Percentiles rank a stretch among this genome's conserved stretches.
Conservation (phyloP, 35 echinoderm and acorn worm genomes). For the Heliocidaris tuberculata region DNA sequence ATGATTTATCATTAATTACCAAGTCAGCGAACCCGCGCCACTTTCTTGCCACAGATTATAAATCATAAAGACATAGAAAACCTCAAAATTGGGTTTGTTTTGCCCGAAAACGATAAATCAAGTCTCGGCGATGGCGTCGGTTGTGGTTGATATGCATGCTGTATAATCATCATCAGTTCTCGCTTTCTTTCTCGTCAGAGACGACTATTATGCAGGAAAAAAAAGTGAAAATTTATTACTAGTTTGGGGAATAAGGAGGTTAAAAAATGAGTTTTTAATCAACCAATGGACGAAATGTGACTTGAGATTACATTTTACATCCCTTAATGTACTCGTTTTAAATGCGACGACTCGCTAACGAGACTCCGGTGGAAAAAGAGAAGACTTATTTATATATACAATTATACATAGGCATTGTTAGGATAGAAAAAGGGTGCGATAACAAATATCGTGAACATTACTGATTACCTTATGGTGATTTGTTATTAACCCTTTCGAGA, state of each 20-base stretch:
- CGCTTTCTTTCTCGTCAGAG: background rate
- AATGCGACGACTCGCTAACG: background rate
- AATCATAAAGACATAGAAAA: constrained; percentile 19
- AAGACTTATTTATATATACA: too few species aligned
- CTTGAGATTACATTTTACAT: background rate
- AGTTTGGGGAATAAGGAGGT: background rate
- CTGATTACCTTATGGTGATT: too few species aligned
- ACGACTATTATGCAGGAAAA: background rate
- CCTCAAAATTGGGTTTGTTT: constrained; percentile 11
- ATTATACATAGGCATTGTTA: background rate
- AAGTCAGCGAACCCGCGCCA: background rate
- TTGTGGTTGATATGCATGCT: background rate
- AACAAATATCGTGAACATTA: too few species aligned
- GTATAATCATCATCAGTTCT: background rate
- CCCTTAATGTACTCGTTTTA: background rate
- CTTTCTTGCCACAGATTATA: constrained; percentile 3
- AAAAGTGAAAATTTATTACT: background rate
- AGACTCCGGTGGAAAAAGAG: background rate
- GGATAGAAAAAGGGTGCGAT: background rate
- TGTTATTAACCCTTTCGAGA: too few species aligned
- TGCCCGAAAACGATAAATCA: background rate
- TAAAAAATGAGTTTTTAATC: background rate
- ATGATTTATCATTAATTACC: constrained; percentile 14
- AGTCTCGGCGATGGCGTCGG: background rate
- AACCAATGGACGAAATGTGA: background rate